Conservation (phyloP, 2,113 vertebrate species). For the Paralichthys olivaceus region DNA sequence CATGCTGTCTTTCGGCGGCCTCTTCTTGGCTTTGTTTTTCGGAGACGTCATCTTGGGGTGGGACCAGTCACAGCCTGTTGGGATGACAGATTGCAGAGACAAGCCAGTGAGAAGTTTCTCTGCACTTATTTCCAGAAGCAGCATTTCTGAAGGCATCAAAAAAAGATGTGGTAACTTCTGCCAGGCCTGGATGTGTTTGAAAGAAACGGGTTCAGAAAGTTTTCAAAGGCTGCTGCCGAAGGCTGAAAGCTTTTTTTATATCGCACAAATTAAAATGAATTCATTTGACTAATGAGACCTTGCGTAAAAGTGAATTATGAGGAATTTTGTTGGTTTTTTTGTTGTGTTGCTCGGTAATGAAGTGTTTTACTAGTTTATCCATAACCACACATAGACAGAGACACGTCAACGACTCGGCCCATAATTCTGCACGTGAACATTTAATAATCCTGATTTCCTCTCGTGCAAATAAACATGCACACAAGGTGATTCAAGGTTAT, state of each 20-base stretch:
- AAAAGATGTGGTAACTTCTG: neutral
- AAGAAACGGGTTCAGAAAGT: neutral
- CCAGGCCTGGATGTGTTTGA: neutral
- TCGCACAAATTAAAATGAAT: conserved; percentile 7
- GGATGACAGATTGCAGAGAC: conserved; percentile 10
- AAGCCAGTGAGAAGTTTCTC: conserved; percentile 4
- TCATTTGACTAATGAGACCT: neutral
- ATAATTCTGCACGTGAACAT: conserved; percentile 4
- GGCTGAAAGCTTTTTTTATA: neutral
- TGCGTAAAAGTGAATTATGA: neutral
- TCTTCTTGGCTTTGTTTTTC: conserved; percentile 86
- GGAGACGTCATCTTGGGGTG: conserved; percentile 78
- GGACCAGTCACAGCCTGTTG: conserved; percentile 74
- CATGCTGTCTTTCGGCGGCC: conserved; percentile 90
- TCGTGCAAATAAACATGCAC: neutral
- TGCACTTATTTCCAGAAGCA: neutral
- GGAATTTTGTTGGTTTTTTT: neutral
- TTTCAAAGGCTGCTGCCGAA: conserved; percentile 8
- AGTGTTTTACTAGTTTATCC: conserved; percentile 2
- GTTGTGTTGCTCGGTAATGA: conserved; percentile 32
- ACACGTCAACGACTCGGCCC: neutral
- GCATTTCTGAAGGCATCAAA: conserved; percentile 27
- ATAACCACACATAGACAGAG: neutral
- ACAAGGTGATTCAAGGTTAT: neutral
- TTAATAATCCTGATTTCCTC: conserved; percentile 13